phyloP scores from a whole-genome alignment of 2,113 vertebrate species.

The Falcunculus frontatus region DNA sequence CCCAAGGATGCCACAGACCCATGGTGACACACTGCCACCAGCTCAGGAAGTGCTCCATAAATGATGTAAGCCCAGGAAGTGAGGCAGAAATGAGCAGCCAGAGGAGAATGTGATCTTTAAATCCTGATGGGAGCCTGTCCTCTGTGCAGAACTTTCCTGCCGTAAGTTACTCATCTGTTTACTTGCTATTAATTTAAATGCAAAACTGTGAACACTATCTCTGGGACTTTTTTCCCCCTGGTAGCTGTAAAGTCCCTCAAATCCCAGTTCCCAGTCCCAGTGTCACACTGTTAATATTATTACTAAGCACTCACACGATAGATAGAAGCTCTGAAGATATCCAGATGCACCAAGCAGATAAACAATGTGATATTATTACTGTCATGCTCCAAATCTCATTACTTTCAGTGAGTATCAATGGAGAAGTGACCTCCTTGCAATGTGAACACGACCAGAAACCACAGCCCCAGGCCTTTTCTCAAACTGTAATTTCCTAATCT shows the following conservation, averaged over 20 bases:
- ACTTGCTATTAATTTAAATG: not conserved
- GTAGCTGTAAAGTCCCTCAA: slow-evolving; percentile 10
- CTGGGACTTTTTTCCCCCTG: not conserved
- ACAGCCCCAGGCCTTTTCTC: not conserved
- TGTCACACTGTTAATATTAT: not conserved
- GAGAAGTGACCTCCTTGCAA: slow-evolving; percentile 35
- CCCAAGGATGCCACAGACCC: not conserved
- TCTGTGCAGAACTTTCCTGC: not conserved
- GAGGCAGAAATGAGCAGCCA: not conserved
- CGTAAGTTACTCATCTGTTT: not conserved
- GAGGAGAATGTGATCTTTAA: not conserved
- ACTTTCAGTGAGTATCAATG: not conserved
- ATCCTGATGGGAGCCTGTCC: not conserved
- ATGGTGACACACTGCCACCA: fast-evolving
- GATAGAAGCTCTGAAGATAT: not conserved
- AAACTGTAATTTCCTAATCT: slow-evolving; percentile 31
- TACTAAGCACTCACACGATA: not conserved
- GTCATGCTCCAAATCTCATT: not conserved
- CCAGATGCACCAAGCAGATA: not conserved
- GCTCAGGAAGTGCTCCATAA: not conserved
- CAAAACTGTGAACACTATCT: slow-evolving; percentile 15
- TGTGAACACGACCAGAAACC: not conserved
- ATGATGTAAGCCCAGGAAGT: not conserved
- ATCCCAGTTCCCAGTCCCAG: not conserved
- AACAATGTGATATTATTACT: not conserved